A percentile compares a stretch with the other conserved stretches of the same genome.
These are phyloP conservation scores for Glareola pratincola DNA, from an alignment of 2,113 vertebrate species.

Conservation along the genomic window DNA sequence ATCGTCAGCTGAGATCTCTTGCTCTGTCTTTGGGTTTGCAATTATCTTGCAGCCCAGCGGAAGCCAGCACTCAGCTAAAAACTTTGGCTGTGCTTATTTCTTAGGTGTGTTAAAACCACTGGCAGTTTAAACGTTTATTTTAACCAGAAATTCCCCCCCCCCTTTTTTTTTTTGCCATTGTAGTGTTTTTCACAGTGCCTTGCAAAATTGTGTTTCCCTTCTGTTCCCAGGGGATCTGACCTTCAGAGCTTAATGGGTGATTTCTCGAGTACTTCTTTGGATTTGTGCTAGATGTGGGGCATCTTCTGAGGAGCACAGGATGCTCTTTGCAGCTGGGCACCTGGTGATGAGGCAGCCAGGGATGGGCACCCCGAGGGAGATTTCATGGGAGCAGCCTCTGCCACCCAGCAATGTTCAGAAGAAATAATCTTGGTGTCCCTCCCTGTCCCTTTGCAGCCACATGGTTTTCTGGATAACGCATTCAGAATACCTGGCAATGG, in stretches of 20 bases:
- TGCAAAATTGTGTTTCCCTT: background rate
- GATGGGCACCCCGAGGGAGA: background rate
- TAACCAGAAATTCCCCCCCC: background rate
- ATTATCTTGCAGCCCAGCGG: background rate
- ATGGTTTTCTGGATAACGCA: accelerated
- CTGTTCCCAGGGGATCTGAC: background rate
- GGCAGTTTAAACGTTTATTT: background rate
- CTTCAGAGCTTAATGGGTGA: background rate
- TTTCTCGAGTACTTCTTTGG: accelerated
- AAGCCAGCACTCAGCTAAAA: background rate
- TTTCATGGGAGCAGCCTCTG: background rate
- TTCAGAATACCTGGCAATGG: background rate
- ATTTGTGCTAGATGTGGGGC: background rate
- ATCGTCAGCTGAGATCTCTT: background rate
- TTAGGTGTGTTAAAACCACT: background rate
- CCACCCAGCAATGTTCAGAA: background rate
- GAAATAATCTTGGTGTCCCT: background rate
- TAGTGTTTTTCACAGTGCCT: background rate
- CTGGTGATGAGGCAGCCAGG: background rate
- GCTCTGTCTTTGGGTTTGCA: background rate
- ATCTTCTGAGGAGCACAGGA: background rate
- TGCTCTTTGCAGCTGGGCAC: background rate
- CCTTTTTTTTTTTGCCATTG: background rate
- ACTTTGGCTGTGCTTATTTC: background rate
- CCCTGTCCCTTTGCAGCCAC: background rate